A percentile compares a stretch with the other conserved stretches of the same genome.
phyloP scores from a whole-genome alignment of 1,140 invertebrate genomes.

The Mycetomoellerius zeteki region DNA sequence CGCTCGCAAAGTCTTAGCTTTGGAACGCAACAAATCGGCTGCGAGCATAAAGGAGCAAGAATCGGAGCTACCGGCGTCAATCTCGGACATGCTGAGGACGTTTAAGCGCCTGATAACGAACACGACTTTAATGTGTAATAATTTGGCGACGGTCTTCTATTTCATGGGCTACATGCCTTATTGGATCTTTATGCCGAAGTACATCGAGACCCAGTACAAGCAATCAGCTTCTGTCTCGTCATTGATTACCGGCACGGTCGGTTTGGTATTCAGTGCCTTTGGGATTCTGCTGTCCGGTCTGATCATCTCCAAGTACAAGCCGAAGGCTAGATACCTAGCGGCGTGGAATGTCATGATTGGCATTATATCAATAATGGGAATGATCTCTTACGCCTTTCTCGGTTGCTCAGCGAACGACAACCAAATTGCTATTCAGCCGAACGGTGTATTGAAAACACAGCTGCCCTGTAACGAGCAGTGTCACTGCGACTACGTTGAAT shows the following conservation, averaged over 20 bases:
- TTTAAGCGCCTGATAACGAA: conserved; percentile 90
- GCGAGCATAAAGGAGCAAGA: conserved; percentile 81
- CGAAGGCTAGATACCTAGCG: conserved; percentile 90
- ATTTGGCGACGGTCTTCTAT: conserved; percentile 90
- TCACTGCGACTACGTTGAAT: conserved; percentile 90
- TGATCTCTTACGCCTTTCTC: conserved; percentile 90
- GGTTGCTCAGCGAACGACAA: conserved; percentile 89
- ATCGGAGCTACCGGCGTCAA: conserved; percentile 84
- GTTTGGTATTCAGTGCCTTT: conserved; percentile 91
- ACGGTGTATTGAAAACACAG: conserved; percentile 85
- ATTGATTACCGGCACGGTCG: conserved; percentile 90
- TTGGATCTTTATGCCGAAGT: conserved; percentile 93
- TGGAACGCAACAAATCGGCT: conserved; percentile 84
- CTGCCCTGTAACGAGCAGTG: conserved; percentile 89
- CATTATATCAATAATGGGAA: conserved; percentile 89
- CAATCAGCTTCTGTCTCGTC: conserved; percentile 91
- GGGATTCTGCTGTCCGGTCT: conserved; percentile 91
- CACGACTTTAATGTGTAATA: conserved; percentile 90
- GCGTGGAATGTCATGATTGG: conserved; percentile 92
- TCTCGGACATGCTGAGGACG: conserved; percentile 89
- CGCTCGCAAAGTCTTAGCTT: conserved; percentile 86
- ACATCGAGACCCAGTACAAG: conserved; percentile 92
- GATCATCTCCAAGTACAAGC: conserved; percentile 91
- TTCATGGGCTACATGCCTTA: conserved; percentile 92
- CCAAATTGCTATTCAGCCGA: conserved; percentile 85